Evolutionary conservation across 2,797 vertebrate species (phyloP).

Genomic region (Trematomus bernacchii): DNA sequence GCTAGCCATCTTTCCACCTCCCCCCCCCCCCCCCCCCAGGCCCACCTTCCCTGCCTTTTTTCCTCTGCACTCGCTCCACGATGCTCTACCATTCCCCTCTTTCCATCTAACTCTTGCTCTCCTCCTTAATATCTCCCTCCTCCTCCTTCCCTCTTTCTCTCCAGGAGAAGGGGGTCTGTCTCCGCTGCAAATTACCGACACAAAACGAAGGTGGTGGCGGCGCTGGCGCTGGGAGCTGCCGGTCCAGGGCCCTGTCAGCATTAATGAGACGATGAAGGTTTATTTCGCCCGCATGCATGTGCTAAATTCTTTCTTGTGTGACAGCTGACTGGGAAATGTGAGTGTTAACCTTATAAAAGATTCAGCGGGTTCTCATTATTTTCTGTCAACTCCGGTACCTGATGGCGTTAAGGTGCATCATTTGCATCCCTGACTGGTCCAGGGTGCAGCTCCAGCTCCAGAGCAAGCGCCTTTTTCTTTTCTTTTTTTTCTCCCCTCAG

Average conservation of each 20-base stretch:
- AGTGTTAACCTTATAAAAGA: conserved; percentile 99
- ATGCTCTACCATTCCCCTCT: conserved; percentile 67
- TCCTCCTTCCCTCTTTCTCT: conserved; percentile 75
- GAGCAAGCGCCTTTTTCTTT: conserved; percentile 42
- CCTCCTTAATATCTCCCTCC: conserved; percentile 58
- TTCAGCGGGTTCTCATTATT: conserved; percentile 99
- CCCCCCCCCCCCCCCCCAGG: conserved; percentile 69
- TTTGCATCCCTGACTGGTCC: conserved; percentile 93
- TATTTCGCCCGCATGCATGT: conserved; percentile 89
- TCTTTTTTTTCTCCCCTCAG: conserved; percentile 9
- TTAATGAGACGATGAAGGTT: conserved; percentile 99
- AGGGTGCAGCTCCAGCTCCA: conserved; percentile 70
- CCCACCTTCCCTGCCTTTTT: conserved; percentile 81
- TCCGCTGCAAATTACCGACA: conserved; percentile 97
- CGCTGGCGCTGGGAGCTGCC: conserved; percentile 84
- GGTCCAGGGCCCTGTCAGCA: conserved; percentile 96
- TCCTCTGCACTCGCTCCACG: conserved; percentile 78
- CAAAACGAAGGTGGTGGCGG: conserved; percentile 94
- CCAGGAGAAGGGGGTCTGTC: conserved; percentile 85
- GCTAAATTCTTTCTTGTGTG: conserved; percentile 99
- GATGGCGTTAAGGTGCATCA: conserved; percentile 91
- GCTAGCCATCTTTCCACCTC: conserved; percentile 93
- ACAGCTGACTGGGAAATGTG: conserved; percentile 98
- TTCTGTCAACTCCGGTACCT: conserved; percentile 97
- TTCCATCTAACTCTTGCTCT: conserved; percentile 70